phyloP scores from a whole-genome alignment of 2,113 vertebrate genomes.

The Xyrauchen texanus region DNA sequence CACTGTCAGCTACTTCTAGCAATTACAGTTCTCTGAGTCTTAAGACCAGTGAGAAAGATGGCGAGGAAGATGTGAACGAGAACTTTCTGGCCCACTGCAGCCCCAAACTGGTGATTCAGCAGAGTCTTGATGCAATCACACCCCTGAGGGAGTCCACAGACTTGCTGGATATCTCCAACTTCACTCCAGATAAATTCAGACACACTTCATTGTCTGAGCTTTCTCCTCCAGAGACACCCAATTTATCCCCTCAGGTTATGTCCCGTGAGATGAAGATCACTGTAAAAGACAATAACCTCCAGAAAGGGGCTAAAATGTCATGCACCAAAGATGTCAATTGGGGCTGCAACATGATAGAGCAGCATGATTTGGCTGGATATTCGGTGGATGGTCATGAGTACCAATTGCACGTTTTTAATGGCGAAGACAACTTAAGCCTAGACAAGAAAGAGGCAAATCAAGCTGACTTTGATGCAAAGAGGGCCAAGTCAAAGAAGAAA shows the following conservation, averaged over 20 bases:
- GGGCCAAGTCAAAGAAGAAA: slow-evolving; percentile 92
- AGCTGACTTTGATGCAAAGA: slow-evolving; percentile 84
- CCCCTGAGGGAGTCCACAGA: slow-evolving; percentile 95
- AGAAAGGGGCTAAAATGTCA: slow-evolving; percentile 78
- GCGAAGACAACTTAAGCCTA: slow-evolving; percentile 84
- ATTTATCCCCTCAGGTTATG: slow-evolving; percentile 92
- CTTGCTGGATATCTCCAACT: slow-evolving; percentile 98
- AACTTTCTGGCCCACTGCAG: slow-evolving; percentile 98
- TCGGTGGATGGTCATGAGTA: slow-evolving; percentile 89
- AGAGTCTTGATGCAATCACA: slow-evolving; percentile 93
- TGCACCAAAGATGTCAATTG: slow-evolving; percentile 86
- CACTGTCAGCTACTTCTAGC: slow-evolving; percentile 92
- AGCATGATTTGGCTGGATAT: slow-evolving; percentile 82
- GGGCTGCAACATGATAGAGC: slow-evolving; percentile 86
- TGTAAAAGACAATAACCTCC: slow-evolving; percentile 83
- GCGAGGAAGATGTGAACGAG: slow-evolving; percentile 92
- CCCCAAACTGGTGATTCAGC: slow-evolving; percentile 97
- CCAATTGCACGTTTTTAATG: slow-evolving; percentile 92
- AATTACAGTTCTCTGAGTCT: slow-evolving; percentile 96
- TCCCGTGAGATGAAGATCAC: slow-evolving; percentile 84
- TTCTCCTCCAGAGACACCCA: slow-evolving; percentile 95
- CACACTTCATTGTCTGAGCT: slow-evolving; percentile 95
- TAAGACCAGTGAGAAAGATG: slow-evolving; percentile 93
- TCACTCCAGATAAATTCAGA: slow-evolving; percentile 98
- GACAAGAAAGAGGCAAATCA: slow-evolving; percentile 82